These are phyloP conservation scores for Alcis repandata DNA, from an alignment of 2,888 invertebrate species.

Conservation along the genomic window DNA sequence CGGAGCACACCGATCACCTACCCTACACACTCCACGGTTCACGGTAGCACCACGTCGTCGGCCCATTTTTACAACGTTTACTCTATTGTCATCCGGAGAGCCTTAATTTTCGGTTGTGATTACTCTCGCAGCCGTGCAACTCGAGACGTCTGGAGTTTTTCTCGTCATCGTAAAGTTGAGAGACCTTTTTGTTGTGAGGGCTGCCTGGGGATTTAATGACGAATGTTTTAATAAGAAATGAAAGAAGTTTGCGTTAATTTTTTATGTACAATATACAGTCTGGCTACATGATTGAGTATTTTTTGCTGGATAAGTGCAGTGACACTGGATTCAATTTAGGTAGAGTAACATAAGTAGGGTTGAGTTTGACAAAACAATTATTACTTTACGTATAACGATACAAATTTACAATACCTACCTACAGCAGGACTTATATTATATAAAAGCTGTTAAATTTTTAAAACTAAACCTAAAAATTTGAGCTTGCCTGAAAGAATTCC, in stretches of 20 bases:
- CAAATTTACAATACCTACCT: too few relatives aligned
- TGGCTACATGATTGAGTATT: neutral
- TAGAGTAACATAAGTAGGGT: too few relatives aligned
- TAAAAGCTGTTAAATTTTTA: too few relatives aligned
- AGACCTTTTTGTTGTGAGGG: slow-evolving; percentile 26
- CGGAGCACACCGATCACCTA: slow-evolving; percentile 71
- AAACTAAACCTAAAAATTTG: neutral
- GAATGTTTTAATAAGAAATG: slow-evolving; percentile 44
- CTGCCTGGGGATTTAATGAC: slow-evolving; percentile 20
- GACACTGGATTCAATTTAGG: too few relatives aligned
- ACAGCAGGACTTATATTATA: too few relatives aligned
- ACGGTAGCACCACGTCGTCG: slow-evolving; percentile 41
- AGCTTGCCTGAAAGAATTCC: neutral
- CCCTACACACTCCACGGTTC: slow-evolving; percentile 57
- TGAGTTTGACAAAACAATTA: too few relatives aligned
- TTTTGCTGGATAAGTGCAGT: too few relatives aligned
- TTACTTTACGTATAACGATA: too few relatives aligned
- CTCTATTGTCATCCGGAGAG: slow-evolving; percentile 42
- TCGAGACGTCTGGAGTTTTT: slow-evolving; percentile 38
- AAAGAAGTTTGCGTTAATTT: slow-evolving; percentile 5
- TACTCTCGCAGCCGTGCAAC: slow-evolving; percentile 32
- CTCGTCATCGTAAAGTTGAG: slow-evolving; percentile 33
- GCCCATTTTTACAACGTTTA: slow-evolving; percentile 47
- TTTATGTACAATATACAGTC: neutral
- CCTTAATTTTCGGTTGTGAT: slow-evolving; percentile 44